A percentile compares a stretch with the other conserved stretches of the same genome.
Evolutionary conservation across 1,140 invertebrate species (phyloP).

Genomic region (Drosophila trapezifrons): DNA sequence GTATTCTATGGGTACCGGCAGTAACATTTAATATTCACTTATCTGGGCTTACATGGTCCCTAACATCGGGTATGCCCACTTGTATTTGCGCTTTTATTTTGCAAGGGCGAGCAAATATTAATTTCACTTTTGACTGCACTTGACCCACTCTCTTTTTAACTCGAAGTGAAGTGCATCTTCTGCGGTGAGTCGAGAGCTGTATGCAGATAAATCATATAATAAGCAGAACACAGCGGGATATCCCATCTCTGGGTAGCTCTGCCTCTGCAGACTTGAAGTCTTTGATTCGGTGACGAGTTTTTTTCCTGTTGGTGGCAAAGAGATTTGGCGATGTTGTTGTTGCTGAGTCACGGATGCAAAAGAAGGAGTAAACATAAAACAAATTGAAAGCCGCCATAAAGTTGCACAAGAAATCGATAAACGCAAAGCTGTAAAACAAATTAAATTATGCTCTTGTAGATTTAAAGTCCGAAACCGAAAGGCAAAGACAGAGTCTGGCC

Average conservation of each 20-base stretch:
- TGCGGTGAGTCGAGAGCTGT: not conserved
- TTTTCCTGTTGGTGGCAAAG: slow-evolving; percentile 6
- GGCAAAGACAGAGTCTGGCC: slow-evolving; percentile 66
- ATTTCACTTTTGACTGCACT: slow-evolving; percentile 82
- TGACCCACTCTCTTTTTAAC: slow-evolving; percentile 76
- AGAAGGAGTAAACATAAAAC: slow-evolving; percentile 27
- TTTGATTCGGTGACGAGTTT: slow-evolving; percentile 51
- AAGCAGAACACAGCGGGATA: slow-evolving; percentile 71
- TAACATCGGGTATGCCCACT: slow-evolving; percentile 11
- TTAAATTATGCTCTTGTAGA: slow-evolving; percentile 65
- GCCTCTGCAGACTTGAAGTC: slow-evolving; percentile 22
- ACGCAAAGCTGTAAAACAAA: slow-evolving; percentile 68
- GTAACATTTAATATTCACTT: too few species aligned
- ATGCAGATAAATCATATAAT: slow-evolving; percentile 73
- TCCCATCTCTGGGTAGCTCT: slow-evolving; percentile 26
- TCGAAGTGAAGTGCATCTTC: slow-evolving; percentile 52
- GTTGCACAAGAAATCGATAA: slow-evolving; percentile 59
- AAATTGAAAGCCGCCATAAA: slow-evolving; percentile 72
- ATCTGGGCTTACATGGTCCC: too few species aligned
- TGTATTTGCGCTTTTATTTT: slow-evolving; percentile 1
- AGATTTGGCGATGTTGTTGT: slow-evolving; percentile 21
- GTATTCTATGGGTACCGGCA: too few species aligned
- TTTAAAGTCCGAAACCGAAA: slow-evolving; percentile 45
- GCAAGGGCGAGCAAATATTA: slow-evolving; percentile 66
- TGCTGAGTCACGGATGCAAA: slow-evolving; percentile 55